phyloP scores from a whole-genome alignment of 2,797 vertebrate species.

The Myotis vivesi region DNA sequence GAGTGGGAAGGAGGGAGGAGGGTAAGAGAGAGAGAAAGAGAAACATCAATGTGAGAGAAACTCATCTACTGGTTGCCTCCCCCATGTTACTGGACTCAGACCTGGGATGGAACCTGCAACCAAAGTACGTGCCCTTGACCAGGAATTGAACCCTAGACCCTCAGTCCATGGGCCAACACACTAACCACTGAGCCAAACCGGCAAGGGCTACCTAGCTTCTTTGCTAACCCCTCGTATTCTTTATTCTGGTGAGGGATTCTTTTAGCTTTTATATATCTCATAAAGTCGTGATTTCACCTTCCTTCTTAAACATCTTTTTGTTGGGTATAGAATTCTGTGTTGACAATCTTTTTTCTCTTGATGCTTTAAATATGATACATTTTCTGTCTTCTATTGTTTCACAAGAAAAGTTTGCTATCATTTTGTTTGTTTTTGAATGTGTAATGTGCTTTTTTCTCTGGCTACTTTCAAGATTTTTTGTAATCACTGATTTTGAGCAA shows the following conservation, averaged over 20 bases:
- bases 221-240: too few relatives aligned
- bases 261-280: not conserved
- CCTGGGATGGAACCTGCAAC: not conserved
- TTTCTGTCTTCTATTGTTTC: not conserved
- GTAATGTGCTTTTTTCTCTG: not conserved
- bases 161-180: not conserved
- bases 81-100: not conserved
- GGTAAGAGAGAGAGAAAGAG: not conserved
- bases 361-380: not conserved
- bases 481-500: not conserved
- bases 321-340: not conserved
- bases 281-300: not conserved
- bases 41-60: not conserved
- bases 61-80: not conserved
- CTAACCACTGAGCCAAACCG: not conserved
- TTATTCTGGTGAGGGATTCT: not conserved
- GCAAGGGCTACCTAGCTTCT: not conserved
- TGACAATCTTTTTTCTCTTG: not conserved
- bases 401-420: constrained; percentile 1
- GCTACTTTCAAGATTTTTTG: not conserved
- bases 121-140: not conserved
- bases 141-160: not conserved
- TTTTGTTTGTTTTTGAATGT: constrained; percentile 2
- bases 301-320: not conserved
- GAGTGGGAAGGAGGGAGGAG: not conserved